Evolutionary conservation across 2,113 vertebrate genomes (phyloP).

Genomic region (Etheostoma spectabile): DNA sequence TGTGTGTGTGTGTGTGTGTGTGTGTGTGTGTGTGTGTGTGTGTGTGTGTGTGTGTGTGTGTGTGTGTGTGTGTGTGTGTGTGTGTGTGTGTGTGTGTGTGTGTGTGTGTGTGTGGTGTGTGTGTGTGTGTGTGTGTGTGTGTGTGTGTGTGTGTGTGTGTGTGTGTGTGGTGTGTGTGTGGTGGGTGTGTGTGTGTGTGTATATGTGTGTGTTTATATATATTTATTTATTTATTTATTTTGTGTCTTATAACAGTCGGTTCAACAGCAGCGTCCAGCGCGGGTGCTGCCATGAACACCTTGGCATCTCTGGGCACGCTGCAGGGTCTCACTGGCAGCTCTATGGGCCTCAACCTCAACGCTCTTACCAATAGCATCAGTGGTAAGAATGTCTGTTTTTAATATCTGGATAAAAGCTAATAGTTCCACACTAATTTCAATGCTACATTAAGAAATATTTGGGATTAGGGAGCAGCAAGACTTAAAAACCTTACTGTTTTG

Average conservation of each 20-base stretch:
- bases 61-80: too few relatives aligned
- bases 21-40: too few relatives aligned
- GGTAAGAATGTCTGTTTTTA: slow-evolving; percentile 82
- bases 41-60: too few relatives aligned
- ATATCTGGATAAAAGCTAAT: neutral
- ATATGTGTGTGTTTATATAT: too few relatives aligned
- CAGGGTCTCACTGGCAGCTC: slow-evolving; percentile 94
- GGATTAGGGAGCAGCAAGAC: neutral
- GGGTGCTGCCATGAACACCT: slow-evolving; percentile 94
- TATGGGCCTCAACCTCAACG: slow-evolving; percentile 95
- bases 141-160: too few relatives aligned
- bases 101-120: too few relatives aligned
- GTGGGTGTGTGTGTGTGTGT: too few relatives aligned
- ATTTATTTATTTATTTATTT: too few relatives aligned
- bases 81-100: too few relatives aligned
- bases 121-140: too few relatives aligned
- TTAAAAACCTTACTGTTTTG: neutral
- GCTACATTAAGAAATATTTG: neutral
- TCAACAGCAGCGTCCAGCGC: slow-evolving; percentile 91
- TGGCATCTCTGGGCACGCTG: slow-evolving; percentile 95
- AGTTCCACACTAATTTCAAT: neutral
- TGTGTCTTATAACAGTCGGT: slow-evolving; percentile 81
- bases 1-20: too few relatives aligned
- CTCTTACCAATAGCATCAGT: slow-evolving; percentile 94
- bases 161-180: too few relatives aligned